phyloP scores from a whole-genome alignment of 2,113 vertebrate species.

The Festucalex cinctus region DNA sequence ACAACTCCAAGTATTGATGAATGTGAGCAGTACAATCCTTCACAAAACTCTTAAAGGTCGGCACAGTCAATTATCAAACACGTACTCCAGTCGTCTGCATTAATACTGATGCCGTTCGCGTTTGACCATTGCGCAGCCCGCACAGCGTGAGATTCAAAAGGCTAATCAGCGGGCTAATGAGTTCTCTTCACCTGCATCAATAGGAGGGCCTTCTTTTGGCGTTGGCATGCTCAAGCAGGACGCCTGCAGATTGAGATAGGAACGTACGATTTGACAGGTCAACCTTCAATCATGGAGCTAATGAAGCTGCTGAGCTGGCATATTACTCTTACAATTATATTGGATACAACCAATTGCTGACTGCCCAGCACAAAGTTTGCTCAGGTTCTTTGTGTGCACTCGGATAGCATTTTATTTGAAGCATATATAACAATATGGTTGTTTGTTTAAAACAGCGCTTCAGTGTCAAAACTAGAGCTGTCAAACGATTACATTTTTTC shows the following conservation, averaged over 20 bases:
- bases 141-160: conserved; percentile 1
- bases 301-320: conserved; percentile 25
- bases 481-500: too few species aligned
- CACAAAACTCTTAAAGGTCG: not conserved
- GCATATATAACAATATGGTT: not conserved
- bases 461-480: too few species aligned
- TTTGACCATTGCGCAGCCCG: not conserved
- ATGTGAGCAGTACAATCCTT: conserved; percentile 5
- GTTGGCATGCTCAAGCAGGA: conserved; percentile 20
- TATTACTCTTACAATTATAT: conserved; percentile 41
- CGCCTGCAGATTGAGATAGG: conserved; percentile 13
- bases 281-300: conserved; percentile 1
- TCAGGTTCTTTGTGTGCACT: not conserved
- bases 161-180: not conserved
- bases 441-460: not conserved
- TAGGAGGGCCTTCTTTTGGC: conserved; percentile 15
- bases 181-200: conserved; percentile 1
- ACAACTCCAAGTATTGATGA: not conserved
- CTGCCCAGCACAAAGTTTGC: not conserved
- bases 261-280: conserved; percentile 20
- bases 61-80: conserved; percentile 3
- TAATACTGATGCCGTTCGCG: not conserved
- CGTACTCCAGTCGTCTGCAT: not conserved
- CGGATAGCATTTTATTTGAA: not conserved
- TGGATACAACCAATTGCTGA: not conserved